phyloP scores from a whole-genome alignment of 2,888 invertebrate species.

The Proisotoma minuta region DNA sequence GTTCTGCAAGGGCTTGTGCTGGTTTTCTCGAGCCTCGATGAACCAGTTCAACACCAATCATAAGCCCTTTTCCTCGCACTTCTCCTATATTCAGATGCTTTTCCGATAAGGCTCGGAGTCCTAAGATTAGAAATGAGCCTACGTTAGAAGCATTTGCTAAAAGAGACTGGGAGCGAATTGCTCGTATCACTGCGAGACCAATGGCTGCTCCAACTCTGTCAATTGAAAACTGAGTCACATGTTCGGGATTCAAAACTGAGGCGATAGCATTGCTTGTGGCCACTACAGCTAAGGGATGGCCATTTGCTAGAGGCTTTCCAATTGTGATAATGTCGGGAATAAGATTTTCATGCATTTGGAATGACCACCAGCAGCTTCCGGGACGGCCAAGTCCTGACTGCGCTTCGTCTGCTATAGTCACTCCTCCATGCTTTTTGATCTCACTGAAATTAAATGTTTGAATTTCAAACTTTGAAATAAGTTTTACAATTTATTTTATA shows the following conservation, averaged over 20 bases:
- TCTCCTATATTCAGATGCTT: conserved; percentile 54
- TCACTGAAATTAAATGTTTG: too few relatives aligned
- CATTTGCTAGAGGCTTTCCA: conserved; percentile 59
- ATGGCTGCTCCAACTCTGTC: conserved; percentile 57
- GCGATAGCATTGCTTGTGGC: conserved; percentile 57
- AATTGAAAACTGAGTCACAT: conserved; percentile 52
- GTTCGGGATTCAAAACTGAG: conserved; percentile 49
- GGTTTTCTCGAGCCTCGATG: conserved; percentile 48
- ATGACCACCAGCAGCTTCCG: conserved; percentile 59
- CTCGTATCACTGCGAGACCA: conserved; percentile 58
- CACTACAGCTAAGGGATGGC: conserved; percentile 58
- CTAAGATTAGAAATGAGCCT: conserved; percentile 55
- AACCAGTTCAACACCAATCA: conserved; percentile 60
- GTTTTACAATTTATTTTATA: not conserved
- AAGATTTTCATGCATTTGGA: conserved; percentile 53
- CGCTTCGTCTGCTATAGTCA: conserved; percentile 60
- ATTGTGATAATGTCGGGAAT: conserved; percentile 56
- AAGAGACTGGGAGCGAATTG: conserved; percentile 53
- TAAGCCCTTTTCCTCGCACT: conserved; percentile 59
- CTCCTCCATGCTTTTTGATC: conserved; percentile 55
- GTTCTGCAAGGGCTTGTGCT: conserved; percentile 47
- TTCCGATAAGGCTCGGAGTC: conserved; percentile 51
- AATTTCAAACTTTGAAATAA: not conserved
- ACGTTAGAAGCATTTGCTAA: conserved; percentile 52
- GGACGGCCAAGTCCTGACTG: conserved; percentile 59